These are phyloP conservation scores for Myathropa florea DNA, from an alignment of 2,888 invertebrate genomes.

Conservation along the genomic window DNA sequence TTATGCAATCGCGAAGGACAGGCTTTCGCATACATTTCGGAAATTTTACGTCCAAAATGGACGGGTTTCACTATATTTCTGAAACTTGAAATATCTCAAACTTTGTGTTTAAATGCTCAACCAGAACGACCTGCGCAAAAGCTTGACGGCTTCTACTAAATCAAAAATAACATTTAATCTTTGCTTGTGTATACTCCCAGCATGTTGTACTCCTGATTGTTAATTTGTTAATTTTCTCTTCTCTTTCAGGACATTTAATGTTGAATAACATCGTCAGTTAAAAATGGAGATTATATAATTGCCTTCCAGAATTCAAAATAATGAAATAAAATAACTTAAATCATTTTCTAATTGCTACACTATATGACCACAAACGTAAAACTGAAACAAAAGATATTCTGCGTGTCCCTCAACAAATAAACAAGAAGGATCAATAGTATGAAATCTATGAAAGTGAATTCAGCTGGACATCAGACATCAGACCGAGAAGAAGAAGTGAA, in stretches of 20 bases:
- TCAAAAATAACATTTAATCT: neutral
- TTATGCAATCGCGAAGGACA: too few species aligned
- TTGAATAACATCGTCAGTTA: slow-evolving; percentile 72
- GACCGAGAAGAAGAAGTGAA: neutral
- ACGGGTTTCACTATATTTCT: too few species aligned
- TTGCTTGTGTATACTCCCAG: neutral
- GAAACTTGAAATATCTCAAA: too few species aligned
- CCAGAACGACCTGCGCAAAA: too few species aligned
- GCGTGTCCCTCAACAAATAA: neutral
- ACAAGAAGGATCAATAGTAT: slow-evolving; percentile 2
- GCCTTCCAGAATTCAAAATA: slow-evolving; percentile 75
- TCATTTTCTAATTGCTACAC: slow-evolving; percentile 62
- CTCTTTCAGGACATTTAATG: slow-evolving; percentile 78
- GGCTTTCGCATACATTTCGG: too few species aligned
- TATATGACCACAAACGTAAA: slow-evolving; percentile 66
- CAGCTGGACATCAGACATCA: neutral
- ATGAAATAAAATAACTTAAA: slow-evolving; percentile 65
- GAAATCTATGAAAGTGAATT: slow-evolving; percentile 1
- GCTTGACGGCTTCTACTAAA: too few species aligned
- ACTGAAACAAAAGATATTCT: slow-evolving; percentile 41
- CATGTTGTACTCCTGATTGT: neutral
- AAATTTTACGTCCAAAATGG: too few species aligned
- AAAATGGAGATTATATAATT: slow-evolving; percentile 72
- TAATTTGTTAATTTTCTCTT: slow-evolving; percentile 12
- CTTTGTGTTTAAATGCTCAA: too few species aligned